Conservation (phyloP, 2,797 vertebrate genomes). For the Aeoliscus strigatus region DNA sequence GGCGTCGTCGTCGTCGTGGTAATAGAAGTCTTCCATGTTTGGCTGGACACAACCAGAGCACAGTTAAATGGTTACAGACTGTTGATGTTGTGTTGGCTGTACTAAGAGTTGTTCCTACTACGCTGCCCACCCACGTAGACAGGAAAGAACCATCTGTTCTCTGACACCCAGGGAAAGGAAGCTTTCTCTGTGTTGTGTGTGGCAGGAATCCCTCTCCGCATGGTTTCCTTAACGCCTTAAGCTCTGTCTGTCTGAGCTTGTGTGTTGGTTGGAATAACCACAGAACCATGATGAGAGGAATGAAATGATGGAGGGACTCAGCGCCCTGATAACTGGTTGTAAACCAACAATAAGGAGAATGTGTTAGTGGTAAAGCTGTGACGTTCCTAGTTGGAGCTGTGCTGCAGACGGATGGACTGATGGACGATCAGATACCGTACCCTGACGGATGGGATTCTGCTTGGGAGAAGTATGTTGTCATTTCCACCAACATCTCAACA, state of each 20-base stretch:
- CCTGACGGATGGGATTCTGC: not conserved
- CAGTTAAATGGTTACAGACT: not conserved
- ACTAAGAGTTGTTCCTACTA: too few species aligned
- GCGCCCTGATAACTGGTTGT: too few species aligned
- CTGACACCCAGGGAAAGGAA: conserved; percentile 16
- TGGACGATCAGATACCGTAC: conserved; percentile 2
- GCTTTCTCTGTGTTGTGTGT: conserved; percentile 11
- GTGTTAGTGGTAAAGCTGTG: not conserved
- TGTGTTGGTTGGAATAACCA: too few species aligned
- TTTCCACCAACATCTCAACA: too few species aligned
- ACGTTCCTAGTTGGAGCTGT: not conserved
- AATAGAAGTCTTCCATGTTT: conserved; percentile 43
- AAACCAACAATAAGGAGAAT: not conserved
- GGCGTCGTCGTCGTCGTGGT: conserved; percentile 36
- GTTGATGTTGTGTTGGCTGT: not conserved
- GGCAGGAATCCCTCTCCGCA: conserved; percentile 37
- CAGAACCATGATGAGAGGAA: too few species aligned
- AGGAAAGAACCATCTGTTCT: too few species aligned
- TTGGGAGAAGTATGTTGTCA: too few species aligned
- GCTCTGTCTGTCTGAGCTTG: conserved; percentile 17
- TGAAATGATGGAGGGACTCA: too few species aligned
- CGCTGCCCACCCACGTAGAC: not conserved
- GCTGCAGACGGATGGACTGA: conserved; percentile 5
- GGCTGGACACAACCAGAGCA: conserved; percentile 18
- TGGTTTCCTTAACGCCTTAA: conserved; percentile 42